phyloP scores from a whole-genome alignment of 2,113 vertebrate species.

The Phodopus roborovskii region DNA sequence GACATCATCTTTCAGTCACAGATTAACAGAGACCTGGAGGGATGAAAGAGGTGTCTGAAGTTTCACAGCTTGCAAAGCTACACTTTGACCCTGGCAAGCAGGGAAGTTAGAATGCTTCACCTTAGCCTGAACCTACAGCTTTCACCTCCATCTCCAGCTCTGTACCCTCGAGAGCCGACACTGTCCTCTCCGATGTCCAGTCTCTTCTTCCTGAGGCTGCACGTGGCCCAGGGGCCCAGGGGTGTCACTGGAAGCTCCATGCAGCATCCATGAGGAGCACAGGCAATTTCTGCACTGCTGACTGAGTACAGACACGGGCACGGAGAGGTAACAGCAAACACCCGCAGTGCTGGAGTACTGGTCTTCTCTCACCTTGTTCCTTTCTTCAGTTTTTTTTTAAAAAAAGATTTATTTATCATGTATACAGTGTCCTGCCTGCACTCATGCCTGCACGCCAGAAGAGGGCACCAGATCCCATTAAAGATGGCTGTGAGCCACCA shows the following conservation, averaged over 20 bases:
- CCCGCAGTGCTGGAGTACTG: rapidly evolving
- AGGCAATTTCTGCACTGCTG: background rate
- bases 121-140: no score
- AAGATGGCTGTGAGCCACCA: no score
- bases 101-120: background rate
- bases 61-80: background rate
- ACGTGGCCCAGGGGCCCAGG: background rate
- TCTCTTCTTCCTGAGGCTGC: background rate
- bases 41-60: background rate
- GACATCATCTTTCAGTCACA: background rate
- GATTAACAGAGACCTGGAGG: background rate
- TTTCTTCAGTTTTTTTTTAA: background rate
- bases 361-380: background rate
- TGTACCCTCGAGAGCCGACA: background rate
- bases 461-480: no score
- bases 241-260: background rate
- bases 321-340: background rate
- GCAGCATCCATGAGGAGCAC: background rate
- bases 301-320: background rate
- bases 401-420: no score
- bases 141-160: background rate
- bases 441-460: no score
- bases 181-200: rapidly evolving
- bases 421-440: no score
- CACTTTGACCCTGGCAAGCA: background rate